Evolutionary conservation across 64 coral and sea anemone species (phyloP).

Genomic region (Actinia tenebrosa): DNA sequence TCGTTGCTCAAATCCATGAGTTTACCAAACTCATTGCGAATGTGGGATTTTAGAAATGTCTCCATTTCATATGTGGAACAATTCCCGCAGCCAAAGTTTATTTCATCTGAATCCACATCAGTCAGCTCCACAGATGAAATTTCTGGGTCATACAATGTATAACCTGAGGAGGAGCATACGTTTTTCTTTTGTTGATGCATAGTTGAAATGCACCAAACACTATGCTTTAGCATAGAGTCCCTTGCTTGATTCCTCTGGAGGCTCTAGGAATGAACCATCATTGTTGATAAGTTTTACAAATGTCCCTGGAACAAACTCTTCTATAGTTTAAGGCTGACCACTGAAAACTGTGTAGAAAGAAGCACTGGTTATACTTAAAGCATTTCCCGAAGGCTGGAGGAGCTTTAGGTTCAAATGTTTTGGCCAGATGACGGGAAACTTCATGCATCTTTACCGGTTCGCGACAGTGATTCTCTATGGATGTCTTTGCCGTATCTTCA

Average conservation of each 20-base stretch:
- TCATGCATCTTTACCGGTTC: conserved; percentile 77
- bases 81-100: conserved; percentile 64
- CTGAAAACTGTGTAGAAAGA: conserved; percentile 45
- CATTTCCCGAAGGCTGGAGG: conserved; percentile 53
- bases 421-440: conserved; percentile 61
- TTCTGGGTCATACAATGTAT: conserved; percentile 41
- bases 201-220: conserved; percentile 46
- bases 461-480: conserved; percentile 58
- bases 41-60: conserved; percentile 36
- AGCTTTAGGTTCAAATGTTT: conserved; percentile 49
- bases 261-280: conserved; percentile 39
- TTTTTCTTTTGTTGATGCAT: conserved; percentile 23
- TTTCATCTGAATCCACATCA: conserved; percentile 25
- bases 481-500: conserved; percentile 41
- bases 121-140: conserved; percentile 38
- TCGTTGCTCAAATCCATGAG: conserved; percentile 5
- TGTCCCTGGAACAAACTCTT: conserved; percentile 64
- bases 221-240: conserved; percentile 54
- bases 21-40: conserved; percentile 54
- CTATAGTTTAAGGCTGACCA: conserved; percentile 66
- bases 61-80: conserved; percentile 38
- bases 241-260: conserved; percentile 16
- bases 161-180: conserved; percentile 41
- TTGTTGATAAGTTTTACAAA: conserved; percentile 77
- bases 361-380: conserved; percentile 67